A percentile compares a stretch with the other conserved stretches of the same genome.
These are phyloP conservation scores for Cynoglossus semilaevis DNA, from an alignment of 2,113 vertebrate species.

Conservation along the genomic window DNA sequence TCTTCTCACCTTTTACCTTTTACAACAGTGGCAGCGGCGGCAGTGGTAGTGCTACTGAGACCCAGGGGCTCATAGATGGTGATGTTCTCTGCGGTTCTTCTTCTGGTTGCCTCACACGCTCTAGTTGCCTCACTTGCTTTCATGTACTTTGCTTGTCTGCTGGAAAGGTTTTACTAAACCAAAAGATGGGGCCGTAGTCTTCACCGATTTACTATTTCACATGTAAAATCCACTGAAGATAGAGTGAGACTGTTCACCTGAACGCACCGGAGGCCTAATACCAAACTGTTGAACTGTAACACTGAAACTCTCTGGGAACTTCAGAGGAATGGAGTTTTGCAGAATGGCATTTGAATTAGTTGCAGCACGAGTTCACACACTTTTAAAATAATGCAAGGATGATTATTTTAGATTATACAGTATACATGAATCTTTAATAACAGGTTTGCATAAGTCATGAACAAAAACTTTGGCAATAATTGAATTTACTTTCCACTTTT, in stretches of 20 bases:
- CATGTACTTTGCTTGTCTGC: constrained; percentile 15
- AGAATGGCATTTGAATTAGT: too few species aligned
- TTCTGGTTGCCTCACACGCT: constrained; percentile 1
- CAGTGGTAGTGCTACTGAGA: not conserved
- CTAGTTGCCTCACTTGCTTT: constrained; percentile 19
- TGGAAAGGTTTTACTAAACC: constrained; percentile 10
- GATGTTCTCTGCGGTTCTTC: constrained; percentile 8
- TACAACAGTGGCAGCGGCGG: not conserved
- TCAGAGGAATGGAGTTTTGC: too few species aligned
- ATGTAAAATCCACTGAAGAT: constrained; percentile 17
- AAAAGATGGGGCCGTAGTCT: constrained; percentile 3
- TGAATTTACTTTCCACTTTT: too few species aligned
- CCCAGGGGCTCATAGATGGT: constrained; percentile 1
- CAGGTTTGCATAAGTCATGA: not conserved
- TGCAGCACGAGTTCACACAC: too few species aligned
- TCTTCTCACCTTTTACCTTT: not conserved
- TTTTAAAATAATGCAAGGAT: too few species aligned
- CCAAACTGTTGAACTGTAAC: too few species aligned
- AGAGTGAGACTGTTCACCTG: constrained; percentile 1
- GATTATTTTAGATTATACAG: too few species aligned
- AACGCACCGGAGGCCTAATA: not conserved
- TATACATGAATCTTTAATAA: too few species aligned
- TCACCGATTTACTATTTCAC: not conserved
- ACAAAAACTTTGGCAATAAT: not conserved
- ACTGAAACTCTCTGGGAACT: too few species aligned